Percentiles rank a stretch among this genome's conserved stretches.
Conservation (phyloP, 2,113 vertebrate genomes). For the Camelus bactrianus region DNA sequence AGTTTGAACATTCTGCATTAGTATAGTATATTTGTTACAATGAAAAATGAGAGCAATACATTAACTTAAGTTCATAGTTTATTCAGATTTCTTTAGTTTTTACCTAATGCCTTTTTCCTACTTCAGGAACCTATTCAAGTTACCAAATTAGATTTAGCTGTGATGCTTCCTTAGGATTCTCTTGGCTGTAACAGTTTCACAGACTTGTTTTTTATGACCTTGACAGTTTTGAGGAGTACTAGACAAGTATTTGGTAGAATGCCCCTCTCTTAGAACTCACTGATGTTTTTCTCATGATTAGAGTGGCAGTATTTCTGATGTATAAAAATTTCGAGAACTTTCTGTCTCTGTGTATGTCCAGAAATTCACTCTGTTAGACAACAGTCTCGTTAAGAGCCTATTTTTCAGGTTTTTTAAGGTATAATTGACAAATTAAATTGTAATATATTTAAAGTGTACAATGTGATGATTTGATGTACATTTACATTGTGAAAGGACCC, state of each 20-base stretch:
- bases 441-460: neutral
- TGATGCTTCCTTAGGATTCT: neutral
- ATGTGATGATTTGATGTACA: neutral
- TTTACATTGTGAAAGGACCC: neutral
- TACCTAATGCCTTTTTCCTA: neutral
- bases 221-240: neutral
- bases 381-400: neutral
- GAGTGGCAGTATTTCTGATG: neutral
- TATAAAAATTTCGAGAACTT: neutral
- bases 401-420: neutral
- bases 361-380: neutral
- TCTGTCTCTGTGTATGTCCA: neutral
- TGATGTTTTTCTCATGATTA: neutral
- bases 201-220: neutral
- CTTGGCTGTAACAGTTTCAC: neutral
- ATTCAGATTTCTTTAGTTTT: constrained; percentile 3
- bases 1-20: neutral
- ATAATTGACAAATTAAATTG: neutral
- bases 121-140: neutral
- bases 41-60: neutral
- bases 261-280: neutral
- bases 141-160: neutral
- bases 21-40: neutral
- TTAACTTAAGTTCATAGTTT: neutral
- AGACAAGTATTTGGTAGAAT: neutral